These are phyloP conservation scores for Acrobeloides nanus DNA, from an alignment of 2,888 invertebrate species.

Conservation along the genomic window DNA sequence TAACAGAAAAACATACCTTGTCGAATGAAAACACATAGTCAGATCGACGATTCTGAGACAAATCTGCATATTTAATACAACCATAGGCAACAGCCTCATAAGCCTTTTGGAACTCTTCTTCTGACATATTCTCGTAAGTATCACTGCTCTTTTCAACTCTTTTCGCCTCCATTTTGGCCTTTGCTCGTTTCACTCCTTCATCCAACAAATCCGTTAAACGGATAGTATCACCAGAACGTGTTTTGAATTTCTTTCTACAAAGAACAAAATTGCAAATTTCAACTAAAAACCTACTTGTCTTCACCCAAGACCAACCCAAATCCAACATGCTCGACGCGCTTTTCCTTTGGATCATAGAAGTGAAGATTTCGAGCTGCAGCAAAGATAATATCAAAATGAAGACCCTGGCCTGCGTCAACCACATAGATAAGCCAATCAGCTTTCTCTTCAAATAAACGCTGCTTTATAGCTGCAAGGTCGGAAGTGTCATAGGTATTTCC, in stretches of 20 bases:
- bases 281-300: conserved; percentile 63
- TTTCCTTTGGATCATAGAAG: conserved; percentile 64
- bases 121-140: conserved; percentile 32
- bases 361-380: conserved; percentile 70
- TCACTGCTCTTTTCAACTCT: conserved; percentile 54
- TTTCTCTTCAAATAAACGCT: conserved; percentile 63
- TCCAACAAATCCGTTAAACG: conserved; percentile 77
- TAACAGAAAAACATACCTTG: conserved; percentile 59
- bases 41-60: conserved; percentile 76
- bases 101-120: conserved; percentile 36
- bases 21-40: conserved; percentile 98
- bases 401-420: conserved; percentile 81
- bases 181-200: conserved; percentile 64
- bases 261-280: conserved; percentile 10
- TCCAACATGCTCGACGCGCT: conserved; percentile 78
- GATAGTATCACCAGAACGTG: conserved; percentile 90
- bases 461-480: conserved; percentile 76
- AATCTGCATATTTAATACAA: conserved; percentile 95
- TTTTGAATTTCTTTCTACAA: conserved; percentile 86
- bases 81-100: conserved; percentile 82
- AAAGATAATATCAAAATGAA: conserved; percentile 61
- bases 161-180: conserved; percentile 57
- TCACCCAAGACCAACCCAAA: conserved; percentile 96
- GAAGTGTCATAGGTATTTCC: conserved; percentile 95
- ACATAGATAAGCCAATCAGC: conserved; percentile 85